A percentile compares a stretch with the other conserved stretches of the same genome.
Evolutionary conservation across 2,113 vertebrate genomes (phyloP).

Genomic region (Pithys albifrons): DNA sequence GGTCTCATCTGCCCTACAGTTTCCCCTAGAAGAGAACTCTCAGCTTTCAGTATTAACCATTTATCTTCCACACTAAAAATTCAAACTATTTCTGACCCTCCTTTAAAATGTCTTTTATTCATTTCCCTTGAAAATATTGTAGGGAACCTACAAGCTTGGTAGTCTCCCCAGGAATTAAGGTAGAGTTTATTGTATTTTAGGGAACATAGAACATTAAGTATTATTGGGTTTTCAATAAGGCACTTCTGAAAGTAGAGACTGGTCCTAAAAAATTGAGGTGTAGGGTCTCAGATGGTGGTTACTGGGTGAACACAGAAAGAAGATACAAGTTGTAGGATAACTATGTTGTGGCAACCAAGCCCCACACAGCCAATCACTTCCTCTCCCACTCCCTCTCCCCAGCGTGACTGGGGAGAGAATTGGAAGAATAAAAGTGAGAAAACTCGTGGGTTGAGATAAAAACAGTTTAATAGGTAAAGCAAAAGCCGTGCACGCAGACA

Average conservation of each 20-base stretch:
- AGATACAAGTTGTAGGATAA: not conserved
- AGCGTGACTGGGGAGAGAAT: not conserved
- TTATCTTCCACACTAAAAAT: not conserved
- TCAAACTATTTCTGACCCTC: not conserved
- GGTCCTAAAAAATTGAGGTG: not conserved
- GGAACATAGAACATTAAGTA: not conserved
- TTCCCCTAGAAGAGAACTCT: not conserved
- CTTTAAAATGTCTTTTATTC: not conserved
- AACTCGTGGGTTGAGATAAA: not conserved
- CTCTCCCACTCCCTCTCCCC: not conserved
- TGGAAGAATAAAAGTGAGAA: not conserved
- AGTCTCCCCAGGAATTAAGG: not conserved
- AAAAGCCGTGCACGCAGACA: not conserved
- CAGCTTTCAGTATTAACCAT: not conserved
- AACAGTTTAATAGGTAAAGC: not conserved
- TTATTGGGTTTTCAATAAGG: not conserved
- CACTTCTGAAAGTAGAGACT: not conserved
- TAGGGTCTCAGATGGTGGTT: not conserved
- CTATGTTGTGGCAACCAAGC: not conserved
- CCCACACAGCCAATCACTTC: accelerated
- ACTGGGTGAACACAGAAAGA: not conserved
- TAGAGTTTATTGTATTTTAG: not conserved
- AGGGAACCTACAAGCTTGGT: not conserved
- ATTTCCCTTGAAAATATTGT: not conserved
- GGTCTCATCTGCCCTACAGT: not conserved